Evolutionary conservation across 1,140 invertebrate genomes (phyloP), one percentile per base, ranked within the genome.

Genomic region (Heliconius congener): DNA sequence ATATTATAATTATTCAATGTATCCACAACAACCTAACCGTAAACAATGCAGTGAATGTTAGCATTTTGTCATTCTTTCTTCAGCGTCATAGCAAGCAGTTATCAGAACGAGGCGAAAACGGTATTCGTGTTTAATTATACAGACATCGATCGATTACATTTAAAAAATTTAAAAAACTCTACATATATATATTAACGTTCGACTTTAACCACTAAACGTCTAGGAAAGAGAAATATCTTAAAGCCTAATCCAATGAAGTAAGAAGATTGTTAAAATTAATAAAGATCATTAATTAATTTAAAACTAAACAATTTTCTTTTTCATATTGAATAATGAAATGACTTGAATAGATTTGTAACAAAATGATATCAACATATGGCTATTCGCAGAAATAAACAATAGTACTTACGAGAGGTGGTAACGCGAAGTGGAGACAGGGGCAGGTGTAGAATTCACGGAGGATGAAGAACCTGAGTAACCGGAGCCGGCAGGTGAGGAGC

Each of bases 401-500:
- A 52, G 81, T 87, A 94, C 91, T 93, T 82, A 94, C 93, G 93
- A 91, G 73, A 93, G 87, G 82, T 94, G 95, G 86, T 95, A 95
- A 83, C 95, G 94, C 84, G 95, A 91, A 76, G 91, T 91, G 82
- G 95, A 86, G 77, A 89, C 88, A 85, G 94, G 89, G 86, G 92
- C 91, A 30, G 92, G 91, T 91, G 90, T 92, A 84, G 95, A 95
- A 95, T 87, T 95, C 95, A 92, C 96, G 95, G 93, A 95, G 96
- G 92, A 95, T 94, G 91, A 95, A 95, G 93, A 96, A 94, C 87
- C 95, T 90, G 90, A 95, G 95, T 93, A 95, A 86, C 95, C 95
- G 74, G 95, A 96, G 77, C 91, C 93, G 84, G 95, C 95, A 75
- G 95, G 95, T 70, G 95, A 95, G 70, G 95, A 96, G 83, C 92